A percentile compares a stretch with the other conserved stretches of the same genome.
These are phyloP conservation scores for Isaurus tuberculatus DNA, from an alignment of 92 coral and sea anemone genomes.

Conservation along the genomic window DNA sequence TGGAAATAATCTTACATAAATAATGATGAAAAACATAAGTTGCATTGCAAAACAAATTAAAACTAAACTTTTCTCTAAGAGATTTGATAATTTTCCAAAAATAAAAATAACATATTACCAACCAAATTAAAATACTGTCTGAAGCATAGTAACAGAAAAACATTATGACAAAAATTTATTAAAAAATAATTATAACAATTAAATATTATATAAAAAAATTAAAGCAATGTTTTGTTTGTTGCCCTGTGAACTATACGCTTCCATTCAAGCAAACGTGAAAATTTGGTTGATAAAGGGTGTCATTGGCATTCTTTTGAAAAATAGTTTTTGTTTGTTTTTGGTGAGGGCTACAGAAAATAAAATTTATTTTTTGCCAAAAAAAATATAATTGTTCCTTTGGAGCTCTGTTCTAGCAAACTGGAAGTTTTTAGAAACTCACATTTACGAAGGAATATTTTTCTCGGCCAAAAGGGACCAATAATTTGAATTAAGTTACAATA, in stretches of 20 bases:
- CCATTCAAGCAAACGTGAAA: neutral
- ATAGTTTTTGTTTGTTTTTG: too few species aligned
- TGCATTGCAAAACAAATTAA: neutral
- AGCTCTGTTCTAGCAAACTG: too few species aligned
- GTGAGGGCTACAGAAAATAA: too few species aligned
- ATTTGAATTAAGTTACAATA: too few species aligned
- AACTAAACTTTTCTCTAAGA: neutral
- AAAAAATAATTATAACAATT: constrained; percentile 23
- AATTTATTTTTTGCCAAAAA: too few species aligned
- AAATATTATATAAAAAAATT: neutral
- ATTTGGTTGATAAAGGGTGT: too few species aligned
- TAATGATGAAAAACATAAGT: neutral
- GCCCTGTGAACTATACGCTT: neutral
- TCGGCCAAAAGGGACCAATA: too few species aligned
- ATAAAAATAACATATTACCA: too few species aligned
- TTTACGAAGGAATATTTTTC: too few species aligned
- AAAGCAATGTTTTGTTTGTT: neutral
- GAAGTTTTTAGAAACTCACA: too few species aligned
- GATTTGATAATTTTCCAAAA: neutral
- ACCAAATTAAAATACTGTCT: neutral
- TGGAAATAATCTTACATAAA: neutral
- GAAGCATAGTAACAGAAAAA: neutral
- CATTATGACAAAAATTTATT: constrained; percentile 10
- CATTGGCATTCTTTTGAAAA: too few species aligned
- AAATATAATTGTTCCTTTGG: too few species aligned